Base-by-base conservation (phyloP, 2,113 vertebrate genomes). In the Lucifuga dentata region DNA sequence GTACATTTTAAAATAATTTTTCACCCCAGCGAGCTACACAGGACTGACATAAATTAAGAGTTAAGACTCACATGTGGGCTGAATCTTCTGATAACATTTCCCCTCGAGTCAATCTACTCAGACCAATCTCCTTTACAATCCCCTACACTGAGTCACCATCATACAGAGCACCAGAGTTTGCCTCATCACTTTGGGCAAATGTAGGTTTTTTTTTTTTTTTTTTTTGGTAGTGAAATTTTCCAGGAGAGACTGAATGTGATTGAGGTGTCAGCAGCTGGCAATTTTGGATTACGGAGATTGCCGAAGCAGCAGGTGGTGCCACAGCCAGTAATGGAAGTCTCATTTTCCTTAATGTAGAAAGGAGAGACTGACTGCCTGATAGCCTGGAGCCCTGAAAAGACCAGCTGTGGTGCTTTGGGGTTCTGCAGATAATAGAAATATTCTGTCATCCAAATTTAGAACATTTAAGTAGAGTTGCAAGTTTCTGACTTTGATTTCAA, bases 231-330 rank as follows among this genome's bases (percentile, higher is more conserved):
- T 55, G 38, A 83, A 3, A 69, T 74, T 72, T 86, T 83, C 67
- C 55, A 29, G 56, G 68, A 55, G 56, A 81, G 81, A 76, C 51
- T 15, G 81, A 85, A 86, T 79, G 86, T 90, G 85, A 91, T 87
- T 89, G 89, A 89, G 84, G 88, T 89, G 91, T 92, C 89, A 91
- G 79, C 78, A 80, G 76, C 76, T 83, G 83, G 78, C 83, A 84
- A 88, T 76, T 88, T 81, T 78, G 87, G 86, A 89, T 88, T 91
- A 89, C 86, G 74, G 58, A 77, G 64, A 80, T 59, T 76, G 82
- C 56, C 70, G 55, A 72, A 82, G 88, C 83, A 82, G 81, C 87
- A 88, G 86, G 87, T 88, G 88, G 81, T 82, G 81, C 63, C 63
- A 64, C 72, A 65, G 81, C 65, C 73, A 1, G 86, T 90, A 91